Base-by-base conservation (phyloP, 2,888 invertebrate genomes). In the Hypsopygia costalis region DNA sequence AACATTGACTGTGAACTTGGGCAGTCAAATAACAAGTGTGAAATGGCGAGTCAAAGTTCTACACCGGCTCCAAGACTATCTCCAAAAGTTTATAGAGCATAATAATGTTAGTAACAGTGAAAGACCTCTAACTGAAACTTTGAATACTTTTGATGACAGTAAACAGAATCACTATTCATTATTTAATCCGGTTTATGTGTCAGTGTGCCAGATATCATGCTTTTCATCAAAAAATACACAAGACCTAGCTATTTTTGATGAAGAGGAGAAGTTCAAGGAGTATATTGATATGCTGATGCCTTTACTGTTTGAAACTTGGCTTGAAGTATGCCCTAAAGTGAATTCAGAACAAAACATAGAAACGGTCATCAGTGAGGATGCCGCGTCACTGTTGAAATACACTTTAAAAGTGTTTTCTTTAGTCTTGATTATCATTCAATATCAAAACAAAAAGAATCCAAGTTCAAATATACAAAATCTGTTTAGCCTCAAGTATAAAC, bases 11-110 rank as follows among this genome's bases (percentile, higher is more conserved):
- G 87, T 93, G 0, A 93, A 93, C 62, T 85, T 96, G 41, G 92
- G 91, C 33, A 93, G 93, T 49, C 93, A 93, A 73, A 91, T 92
- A 36, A 94, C 95, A 0, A 94, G 92, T 55, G 91, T 93, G 0
- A 93, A 93, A 62, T 96, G 96, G 95, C 90, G 95, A 50, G 92
- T 92, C 9, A 93, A 94, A 69, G 94, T 95, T 21, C 77, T 97
- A 37, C 89, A 91, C 49, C 90, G 95, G 41, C 75, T 96, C n/a
- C 90, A 92, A 55, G 90, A 90, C 38, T 83, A 81, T 47, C 52
- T 88, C 28, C 58, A 63, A 20, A 77, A 79, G 43, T 87, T 69
- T 68, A 65, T 77, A 16, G 66, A 70, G 40, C 65, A 64, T 40
- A 76, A 79, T 40, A 61, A 74, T 8, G 58, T 72, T 8, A 40